Conservation (phyloP, 2,888 invertebrate species). For the Embidobia sp. region DNA sequence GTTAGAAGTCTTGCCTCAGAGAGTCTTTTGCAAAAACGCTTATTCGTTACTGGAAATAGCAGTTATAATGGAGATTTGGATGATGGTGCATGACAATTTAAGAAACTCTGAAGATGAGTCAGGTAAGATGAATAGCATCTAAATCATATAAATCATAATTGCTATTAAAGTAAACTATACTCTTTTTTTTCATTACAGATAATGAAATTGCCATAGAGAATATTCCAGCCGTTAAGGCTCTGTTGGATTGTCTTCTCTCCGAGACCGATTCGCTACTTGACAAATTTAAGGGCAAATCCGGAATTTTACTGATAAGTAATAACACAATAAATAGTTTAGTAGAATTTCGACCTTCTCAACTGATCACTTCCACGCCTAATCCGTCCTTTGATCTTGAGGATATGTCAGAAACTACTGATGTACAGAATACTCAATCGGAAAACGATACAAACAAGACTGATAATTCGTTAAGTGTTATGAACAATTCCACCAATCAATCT, state of each 20-base stretch:
- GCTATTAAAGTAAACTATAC: no score
- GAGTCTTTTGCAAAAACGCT: conserved; percentile 84
- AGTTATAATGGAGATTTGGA: conserved; percentile 84
- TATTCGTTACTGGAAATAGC: conserved; percentile 85
- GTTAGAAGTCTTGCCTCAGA: conserved; percentile 82
- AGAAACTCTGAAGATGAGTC: conserved; percentile 15
- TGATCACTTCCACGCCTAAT: conserved; percentile 41
- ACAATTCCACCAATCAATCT: not conserved
- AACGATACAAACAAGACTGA: conserved; percentile 25
- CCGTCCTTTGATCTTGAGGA: conserved; percentile 16
- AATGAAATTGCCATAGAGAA: conserved; percentile 37
- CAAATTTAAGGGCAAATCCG: conserved; percentile 59
- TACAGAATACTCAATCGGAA: conserved; percentile 32
- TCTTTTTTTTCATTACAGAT: conserved; percentile 37
- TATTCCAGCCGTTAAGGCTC: conserved; percentile 70
- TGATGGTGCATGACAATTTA: conserved; percentile 76
- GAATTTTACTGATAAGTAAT: not conserved
- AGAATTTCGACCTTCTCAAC: conserved; percentile 14
- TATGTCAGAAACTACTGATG: not conserved
- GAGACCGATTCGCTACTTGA: conserved; percentile 72
- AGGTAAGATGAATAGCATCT: no score
- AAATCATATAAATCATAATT: no score
- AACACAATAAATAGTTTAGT: not conserved
- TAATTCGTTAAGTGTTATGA: not conserved
- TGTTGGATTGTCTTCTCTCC: conserved; percentile 72